These are phyloP conservation scores for Gibbula magus DNA, from an alignment of 2,888 invertebrate species.

Conservation along the genomic window DNA sequence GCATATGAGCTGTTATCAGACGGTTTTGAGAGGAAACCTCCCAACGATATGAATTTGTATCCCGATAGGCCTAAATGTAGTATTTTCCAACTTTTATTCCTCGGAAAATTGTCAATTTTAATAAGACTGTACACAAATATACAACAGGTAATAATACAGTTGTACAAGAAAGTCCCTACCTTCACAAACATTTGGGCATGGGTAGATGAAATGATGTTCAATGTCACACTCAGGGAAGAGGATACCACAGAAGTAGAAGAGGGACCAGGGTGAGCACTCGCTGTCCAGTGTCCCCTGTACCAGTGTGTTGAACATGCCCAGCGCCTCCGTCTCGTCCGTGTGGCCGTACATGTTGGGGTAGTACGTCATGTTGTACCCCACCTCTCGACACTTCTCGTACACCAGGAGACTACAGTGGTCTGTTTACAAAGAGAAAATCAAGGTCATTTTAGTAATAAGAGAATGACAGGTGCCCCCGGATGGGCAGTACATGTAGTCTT, in stretches of 20 bases:
- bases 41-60: no score
- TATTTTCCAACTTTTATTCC: no score
- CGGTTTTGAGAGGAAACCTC: no score
- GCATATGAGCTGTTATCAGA: no score
- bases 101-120: no score
- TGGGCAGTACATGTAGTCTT: no score
- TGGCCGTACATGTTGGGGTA: constrained; percentile 12
- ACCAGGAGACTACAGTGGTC: background rate
- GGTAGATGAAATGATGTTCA: background rate
- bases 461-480: no score
- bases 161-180: background rate
- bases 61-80: no score
- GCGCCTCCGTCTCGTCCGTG: background rate
- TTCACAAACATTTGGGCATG: constrained; percentile 6
- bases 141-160: no score
- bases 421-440: background rate
- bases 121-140: no score
- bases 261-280: constrained; percentile 6
- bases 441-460: background rate
- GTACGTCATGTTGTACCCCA: constrained; percentile 18
- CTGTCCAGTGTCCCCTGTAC: background rate
- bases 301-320: background rate
- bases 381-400: constrained; percentile 2
- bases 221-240: constrained; percentile 14
- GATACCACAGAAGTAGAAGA: constrained; percentile 21